phyloP scores from a whole-genome alignment of 2,113 vertebrate species.

The Periophthalmodon schlosseri region DNA sequence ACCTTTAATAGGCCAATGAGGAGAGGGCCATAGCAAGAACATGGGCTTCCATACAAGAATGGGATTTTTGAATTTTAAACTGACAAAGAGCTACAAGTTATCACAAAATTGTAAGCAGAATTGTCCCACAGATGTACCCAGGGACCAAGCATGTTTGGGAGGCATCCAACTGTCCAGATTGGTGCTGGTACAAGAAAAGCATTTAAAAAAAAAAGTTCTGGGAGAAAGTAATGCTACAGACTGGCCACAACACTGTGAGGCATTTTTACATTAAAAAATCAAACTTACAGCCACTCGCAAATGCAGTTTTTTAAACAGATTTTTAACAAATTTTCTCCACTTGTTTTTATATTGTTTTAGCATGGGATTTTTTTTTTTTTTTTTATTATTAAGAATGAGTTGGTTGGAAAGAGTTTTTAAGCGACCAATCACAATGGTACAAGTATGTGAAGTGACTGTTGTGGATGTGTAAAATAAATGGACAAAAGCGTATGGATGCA shows the following conservation, averaged over 20 bases:
- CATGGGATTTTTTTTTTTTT: conserved; percentile 38
- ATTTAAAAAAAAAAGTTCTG: conserved; percentile 15
- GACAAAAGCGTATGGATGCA: conserved; percentile 12
- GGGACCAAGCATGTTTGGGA: conserved; percentile 43
- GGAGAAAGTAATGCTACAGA: conserved; percentile 40
- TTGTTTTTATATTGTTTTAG: conserved; percentile 39
- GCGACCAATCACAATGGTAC: conserved; percentile 67
- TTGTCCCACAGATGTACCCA: conserved; percentile 21
- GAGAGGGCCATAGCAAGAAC: conserved; percentile 1
- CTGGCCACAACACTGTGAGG: conserved; percentile 68
- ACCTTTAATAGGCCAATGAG: conserved; percentile 69
- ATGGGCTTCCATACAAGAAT: not conserved
- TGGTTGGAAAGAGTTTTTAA: conserved; percentile 32
- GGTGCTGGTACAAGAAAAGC: conserved; percentile 8
- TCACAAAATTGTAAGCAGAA: conserved; percentile 18
- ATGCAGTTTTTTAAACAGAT: conserved; percentile 36
- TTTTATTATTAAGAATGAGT: conserved; percentile 31
- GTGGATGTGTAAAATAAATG: conserved; percentile 12
- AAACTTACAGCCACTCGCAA: conserved; percentile 36
- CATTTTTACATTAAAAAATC: conserved; percentile 26
- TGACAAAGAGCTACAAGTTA: conserved; percentile 22
- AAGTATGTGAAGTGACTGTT: conserved; percentile 40
- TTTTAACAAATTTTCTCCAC: not conserved
- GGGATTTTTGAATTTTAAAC: conserved; percentile 16
- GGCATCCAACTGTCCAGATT: conserved; percentile 35